phyloP scores from a whole-genome alignment of 2,888 invertebrate genomes.

The Eustalomyia histrio region DNA sequence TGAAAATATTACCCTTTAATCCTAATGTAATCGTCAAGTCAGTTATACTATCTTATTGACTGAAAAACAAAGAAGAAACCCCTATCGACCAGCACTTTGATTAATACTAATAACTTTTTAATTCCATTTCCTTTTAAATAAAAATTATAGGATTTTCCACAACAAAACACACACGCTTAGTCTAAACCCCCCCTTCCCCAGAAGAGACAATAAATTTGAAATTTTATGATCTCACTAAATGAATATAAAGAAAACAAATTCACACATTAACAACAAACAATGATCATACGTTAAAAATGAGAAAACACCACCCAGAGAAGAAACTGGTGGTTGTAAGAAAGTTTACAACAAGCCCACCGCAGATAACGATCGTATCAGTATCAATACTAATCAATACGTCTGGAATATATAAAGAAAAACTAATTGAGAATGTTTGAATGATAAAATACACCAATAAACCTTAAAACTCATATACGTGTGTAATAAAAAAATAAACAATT shows the following conservation, averaged over 20 bases:
- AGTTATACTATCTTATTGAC: constrained; percentile 6
- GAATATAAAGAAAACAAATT: constrained; percentile 33
- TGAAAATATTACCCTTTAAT: constrained; percentile 12
- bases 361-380: neutral
- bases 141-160: constrained; percentile 16
- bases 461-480: constrained; percentile 34
- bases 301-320: constrained; percentile 8
- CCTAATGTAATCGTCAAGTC: neutral
- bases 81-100: constrained; percentile 25
- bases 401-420: neutral
- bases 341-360: neutral
- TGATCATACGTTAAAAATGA: constrained; percentile 3
- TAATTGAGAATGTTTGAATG: neutral
- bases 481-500: constrained; percentile 42
- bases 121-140: constrained; percentile 25
- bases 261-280: constrained; percentile 37
- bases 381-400: neutral
- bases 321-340: constrained; percentile 16
- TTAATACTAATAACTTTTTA: constrained; percentile 32
- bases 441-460: neutral
- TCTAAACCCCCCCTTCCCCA: constrained; percentile 22
- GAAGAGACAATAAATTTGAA: constrained; percentile 29
- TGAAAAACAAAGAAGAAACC: neutral
- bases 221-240: constrained; percentile 37
- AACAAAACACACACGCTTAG: neutral